Evolutionary conservation across 1,140 invertebrate species (phyloP).

Genomic region (Calephelis virginiensis): DNA sequence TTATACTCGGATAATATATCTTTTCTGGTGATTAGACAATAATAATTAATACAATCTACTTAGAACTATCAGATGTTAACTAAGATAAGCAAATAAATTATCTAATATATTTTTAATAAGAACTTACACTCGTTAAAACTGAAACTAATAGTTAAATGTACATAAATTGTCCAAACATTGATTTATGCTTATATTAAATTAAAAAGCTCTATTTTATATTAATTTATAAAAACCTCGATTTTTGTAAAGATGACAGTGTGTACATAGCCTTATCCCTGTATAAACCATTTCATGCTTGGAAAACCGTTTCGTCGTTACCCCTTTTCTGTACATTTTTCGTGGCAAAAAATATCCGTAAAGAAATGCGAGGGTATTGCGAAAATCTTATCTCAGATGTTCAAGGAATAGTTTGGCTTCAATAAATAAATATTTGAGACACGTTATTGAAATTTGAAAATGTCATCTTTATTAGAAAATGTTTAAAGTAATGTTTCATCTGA

Average conservation of each 20-base stretch:
- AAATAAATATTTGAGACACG: background rate
- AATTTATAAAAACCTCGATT: background rate
- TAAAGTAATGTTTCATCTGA: too few species aligned
- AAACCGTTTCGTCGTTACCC: conserved; percentile 32
- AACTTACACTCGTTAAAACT: too few species aligned
- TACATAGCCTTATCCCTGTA: conserved; percentile 5
- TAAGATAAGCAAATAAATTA: too few species aligned
- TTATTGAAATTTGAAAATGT: background rate
- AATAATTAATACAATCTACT: too few species aligned
- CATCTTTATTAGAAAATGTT: background rate
- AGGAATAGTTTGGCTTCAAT: background rate
- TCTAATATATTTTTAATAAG: too few species aligned
- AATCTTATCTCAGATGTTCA: conserved; percentile 1
- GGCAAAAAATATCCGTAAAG: background rate
- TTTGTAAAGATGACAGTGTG: background rate
- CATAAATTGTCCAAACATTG: too few species aligned
- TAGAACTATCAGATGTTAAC: too few species aligned
- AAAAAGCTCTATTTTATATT: too few species aligned
- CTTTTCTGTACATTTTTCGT: conserved; percentile 37
- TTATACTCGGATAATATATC: too few species aligned
- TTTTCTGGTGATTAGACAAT: too few species aligned
- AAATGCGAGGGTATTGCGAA: background rate
- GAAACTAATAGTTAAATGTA: too few species aligned
- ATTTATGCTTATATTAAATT: too few species aligned
- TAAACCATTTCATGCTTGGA: conserved; percentile 42